A percentile compares a stretch with the other conserved stretches of the same genome.
Evolutionary conservation across 2,113 vertebrate species (phyloP).

Genomic region (Todiramphus saurophagus): DNA sequence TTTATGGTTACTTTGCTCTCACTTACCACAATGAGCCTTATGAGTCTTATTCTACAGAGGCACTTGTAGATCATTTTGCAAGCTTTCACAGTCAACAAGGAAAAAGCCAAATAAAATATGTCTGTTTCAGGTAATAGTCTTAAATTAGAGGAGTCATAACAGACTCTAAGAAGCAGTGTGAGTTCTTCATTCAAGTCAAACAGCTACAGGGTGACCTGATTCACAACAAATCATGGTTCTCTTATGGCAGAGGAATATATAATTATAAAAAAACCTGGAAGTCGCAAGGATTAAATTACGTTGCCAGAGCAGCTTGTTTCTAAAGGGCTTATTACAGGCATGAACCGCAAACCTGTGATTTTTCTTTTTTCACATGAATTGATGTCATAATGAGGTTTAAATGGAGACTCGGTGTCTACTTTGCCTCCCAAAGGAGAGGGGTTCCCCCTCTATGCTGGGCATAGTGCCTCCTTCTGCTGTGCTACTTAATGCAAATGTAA

Average conservation of each 20-base stretch:
- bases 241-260: constrained; percentile 51
- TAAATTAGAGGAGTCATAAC: constrained; percentile 68
- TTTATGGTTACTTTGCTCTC: constrained; percentile 15
- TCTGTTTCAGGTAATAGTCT: constrained; percentile 58
- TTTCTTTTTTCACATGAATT: constrained; percentile 83
- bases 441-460: constrained; percentile 77
- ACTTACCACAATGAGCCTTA: constrained; percentile 29
- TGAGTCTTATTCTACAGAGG: constrained; percentile 11
- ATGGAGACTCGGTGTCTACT: constrained; percentile 88
- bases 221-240: constrained; percentile 60
- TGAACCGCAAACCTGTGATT: constrained; percentile 80
- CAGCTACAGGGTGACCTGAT: constrained; percentile 50
- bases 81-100: constrained; percentile 32
- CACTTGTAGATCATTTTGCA: constrained; percentile 46
- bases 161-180: constrained; percentile 47
- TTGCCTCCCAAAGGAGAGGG: constrained; percentile 77
- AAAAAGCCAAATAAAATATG: constrained; percentile 57
- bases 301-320: constrained; percentile 61
- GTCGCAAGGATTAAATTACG: constrained; percentile 62
- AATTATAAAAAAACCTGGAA: constrained; percentile 65
- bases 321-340: constrained; percentile 83
- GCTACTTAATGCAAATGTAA: constrained; percentile 80
- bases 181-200: constrained; percentile 61
- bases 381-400: constrained; percentile 87
- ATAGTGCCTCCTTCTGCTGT: constrained; percentile 71